These are phyloP conservation scores for Drosophila kanekoi DNA, from an alignment of 2,888 invertebrate species.

Conservation along the genomic window DNA sequence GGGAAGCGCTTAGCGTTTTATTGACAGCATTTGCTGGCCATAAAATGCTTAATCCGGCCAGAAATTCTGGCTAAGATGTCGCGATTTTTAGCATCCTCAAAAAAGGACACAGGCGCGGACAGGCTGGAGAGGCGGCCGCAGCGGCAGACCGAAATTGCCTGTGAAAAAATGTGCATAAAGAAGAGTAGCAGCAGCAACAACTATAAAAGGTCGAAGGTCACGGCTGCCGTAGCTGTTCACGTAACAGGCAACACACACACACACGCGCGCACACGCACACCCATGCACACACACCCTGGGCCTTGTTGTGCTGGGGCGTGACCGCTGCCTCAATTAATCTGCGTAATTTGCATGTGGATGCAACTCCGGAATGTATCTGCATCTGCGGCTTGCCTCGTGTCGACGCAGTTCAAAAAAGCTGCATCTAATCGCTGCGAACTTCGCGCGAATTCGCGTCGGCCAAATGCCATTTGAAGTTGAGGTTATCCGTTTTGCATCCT, in stretches of 20 bases:
- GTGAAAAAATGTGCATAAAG: slow-evolving; percentile 57
- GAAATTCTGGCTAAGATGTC: slow-evolving; percentile 65
- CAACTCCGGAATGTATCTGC: slow-evolving; percentile 9
- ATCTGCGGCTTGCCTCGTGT: slow-evolving; percentile 12
- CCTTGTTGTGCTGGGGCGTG: slow-evolving; percentile 49
- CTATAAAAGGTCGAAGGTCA: slow-evolving; percentile 76
- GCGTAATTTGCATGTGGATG: slow-evolving; percentile 71
- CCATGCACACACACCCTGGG: slow-evolving; percentile 18
- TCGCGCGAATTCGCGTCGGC: slow-evolving; percentile 54
- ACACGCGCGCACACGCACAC: not conserved
- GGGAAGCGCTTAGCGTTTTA: slow-evolving; percentile 78
- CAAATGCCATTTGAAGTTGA: slow-evolving; percentile 46
- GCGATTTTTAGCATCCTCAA: slow-evolving; percentile 67
- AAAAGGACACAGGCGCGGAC: slow-evolving; percentile 44
- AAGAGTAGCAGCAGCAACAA: slow-evolving; percentile 16
- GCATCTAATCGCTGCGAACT: slow-evolving; percentile 46
- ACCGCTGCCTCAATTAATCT: slow-evolving; percentile 67
- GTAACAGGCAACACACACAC: slow-evolving; percentile 31
- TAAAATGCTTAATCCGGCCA: slow-evolving; percentile 68
- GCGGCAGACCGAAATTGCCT: slow-evolving; percentile 50
- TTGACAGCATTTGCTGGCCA: slow-evolving; percentile 46
- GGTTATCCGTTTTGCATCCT: slow-evolving; percentile 40
- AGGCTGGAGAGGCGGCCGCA: slow-evolving; percentile 18
- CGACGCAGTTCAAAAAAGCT: slow-evolving; percentile 44
- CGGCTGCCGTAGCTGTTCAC: slow-evolving; percentile 30